Evolutionary conservation across 2,113 vertebrate species (phyloP), one percentile per base, ranked within the genome.

Genomic region (Sinocyclocheilus anshuiensis): DNA sequence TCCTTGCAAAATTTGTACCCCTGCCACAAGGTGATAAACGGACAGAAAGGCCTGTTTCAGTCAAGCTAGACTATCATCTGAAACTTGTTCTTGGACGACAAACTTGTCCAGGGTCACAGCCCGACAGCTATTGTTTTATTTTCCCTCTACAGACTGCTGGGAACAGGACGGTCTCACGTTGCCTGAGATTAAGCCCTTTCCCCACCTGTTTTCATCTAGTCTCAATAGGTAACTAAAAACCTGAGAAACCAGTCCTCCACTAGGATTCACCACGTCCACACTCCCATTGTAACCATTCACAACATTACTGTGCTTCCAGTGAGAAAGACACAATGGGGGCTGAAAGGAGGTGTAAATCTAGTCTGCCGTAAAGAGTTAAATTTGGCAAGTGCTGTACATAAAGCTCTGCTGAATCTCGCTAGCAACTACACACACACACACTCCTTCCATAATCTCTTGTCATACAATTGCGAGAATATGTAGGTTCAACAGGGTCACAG

Each of bases 371-470:
- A 90, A 89, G 89, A 88, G 88, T 81, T 89, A 86, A 83, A 90
- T 88, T 88, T 91, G 90, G 87, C 84, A 81, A 71, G 39, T 20
- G 77, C 29, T 16, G 67, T 75, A 55, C 15, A 33, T 57, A 55
- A 85, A n/a, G 79, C 90, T 90, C 67, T 36, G 59, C 67, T 50
- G 85, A 89, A 89, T 88, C 85, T 72, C 50, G 9, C 72, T 87
- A 90, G 91, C 90, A 92, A 92, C 92, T 90, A 69, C 15, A 33
- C 65, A 69, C 65, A 69, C 65, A 33, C 86, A 85, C 91, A 92
- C 90, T 93, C 90, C 89, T 90, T 83, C 90, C 83, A 90, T 91
- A 88, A 91, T 91, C 91, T 89, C 88, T 89, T 90, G 91, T 92
- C 90, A 92, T 77, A 67, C 86, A 36, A 87, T 84, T 88, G 89